These are phyloP conservation scores for Heliocidaris tuberculata DNA, from an alignment of 35 echinoderm and acorn worm species.

Conservation along the genomic window DNA sequence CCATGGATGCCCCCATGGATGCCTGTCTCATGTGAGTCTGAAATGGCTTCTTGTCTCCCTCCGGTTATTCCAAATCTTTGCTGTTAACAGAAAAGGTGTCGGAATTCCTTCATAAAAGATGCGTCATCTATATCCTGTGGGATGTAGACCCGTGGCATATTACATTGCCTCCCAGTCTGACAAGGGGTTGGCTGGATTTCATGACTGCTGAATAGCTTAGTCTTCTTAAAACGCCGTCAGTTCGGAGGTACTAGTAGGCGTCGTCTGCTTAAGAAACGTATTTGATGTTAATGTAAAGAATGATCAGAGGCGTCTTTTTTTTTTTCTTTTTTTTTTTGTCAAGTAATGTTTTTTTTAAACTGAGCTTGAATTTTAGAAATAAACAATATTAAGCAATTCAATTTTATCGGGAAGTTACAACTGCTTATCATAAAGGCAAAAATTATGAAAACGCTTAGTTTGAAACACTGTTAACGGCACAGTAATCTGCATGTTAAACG, in stretches of 20 bases:
- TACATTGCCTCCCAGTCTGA: neutral
- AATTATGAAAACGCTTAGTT: too few relatives aligned
- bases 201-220: neutral
- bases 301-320: too few relatives aligned
- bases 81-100: slow-evolving; percentile 11
- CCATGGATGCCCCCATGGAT: neutral
- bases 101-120: slow-evolving; percentile 12
- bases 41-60: neutral
- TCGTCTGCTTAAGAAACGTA: neutral
- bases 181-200: neutral
- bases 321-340: too few relatives aligned
- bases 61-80: slow-evolving; percentile 2
- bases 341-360: too few relatives aligned
- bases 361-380: too few relatives aligned
- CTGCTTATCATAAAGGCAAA: too few relatives aligned
- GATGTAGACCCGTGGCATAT: neutral
- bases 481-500: too few relatives aligned
- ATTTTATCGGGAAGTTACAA: too few relatives aligned
- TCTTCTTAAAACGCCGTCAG: neutral
- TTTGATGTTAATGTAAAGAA: neutral
- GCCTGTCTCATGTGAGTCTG: neutral
- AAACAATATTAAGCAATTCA: too few relatives aligned
- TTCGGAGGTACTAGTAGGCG: neutral
- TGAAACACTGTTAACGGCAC: too few relatives aligned
- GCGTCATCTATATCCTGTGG: neutral